Percentiles rank a stretch among this genome's conserved stretches.
phyloP scores from a whole-genome alignment of 2,797 vertebrate genomes.

The Pipistrellus pipistrellus region DNA sequence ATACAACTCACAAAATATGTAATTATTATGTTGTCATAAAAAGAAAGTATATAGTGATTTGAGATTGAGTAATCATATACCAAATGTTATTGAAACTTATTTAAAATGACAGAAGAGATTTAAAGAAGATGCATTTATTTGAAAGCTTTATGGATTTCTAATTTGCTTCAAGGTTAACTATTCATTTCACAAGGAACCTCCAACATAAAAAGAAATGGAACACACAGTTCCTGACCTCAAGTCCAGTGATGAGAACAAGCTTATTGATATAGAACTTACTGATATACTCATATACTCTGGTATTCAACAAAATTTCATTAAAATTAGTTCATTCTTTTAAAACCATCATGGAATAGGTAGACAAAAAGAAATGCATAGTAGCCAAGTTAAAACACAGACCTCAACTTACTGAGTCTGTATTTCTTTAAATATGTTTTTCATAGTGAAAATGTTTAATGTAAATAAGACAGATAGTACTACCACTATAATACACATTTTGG shows the following conservation, averaged over 20 bases:
- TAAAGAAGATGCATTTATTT: slow-evolving; percentile 48
- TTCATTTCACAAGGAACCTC: slow-evolving; percentile 34
- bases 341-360: background rate
- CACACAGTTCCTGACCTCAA: background rate
- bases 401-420: background rate
- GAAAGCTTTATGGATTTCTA: slow-evolving; percentile 13
- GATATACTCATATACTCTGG: background rate
- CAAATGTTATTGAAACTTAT: slow-evolving; percentile 50
- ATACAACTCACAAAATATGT: too few relatives aligned
- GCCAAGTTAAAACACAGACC: background rate
- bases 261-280: background rate
- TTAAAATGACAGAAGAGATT: slow-evolving; percentile 63
- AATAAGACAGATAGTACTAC: background rate
- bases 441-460: background rate
- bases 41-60: background rate
- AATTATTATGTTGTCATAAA: background rate
- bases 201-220: slow-evolving; percentile 1
- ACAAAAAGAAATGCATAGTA: background rate
- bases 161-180: slow-evolving; percentile 49
- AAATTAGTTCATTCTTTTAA: slow-evolving; percentile 38
- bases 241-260: background rate
- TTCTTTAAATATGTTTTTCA: slow-evolving; percentile 35
- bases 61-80: background rate
- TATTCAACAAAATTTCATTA: slow-evolving; percentile 49
- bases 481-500: background rate